These are phyloP conservation scores for Halyomorpha halys DNA, from an alignment of 1,140 invertebrate species.

Conservation along the genomic window DNA sequence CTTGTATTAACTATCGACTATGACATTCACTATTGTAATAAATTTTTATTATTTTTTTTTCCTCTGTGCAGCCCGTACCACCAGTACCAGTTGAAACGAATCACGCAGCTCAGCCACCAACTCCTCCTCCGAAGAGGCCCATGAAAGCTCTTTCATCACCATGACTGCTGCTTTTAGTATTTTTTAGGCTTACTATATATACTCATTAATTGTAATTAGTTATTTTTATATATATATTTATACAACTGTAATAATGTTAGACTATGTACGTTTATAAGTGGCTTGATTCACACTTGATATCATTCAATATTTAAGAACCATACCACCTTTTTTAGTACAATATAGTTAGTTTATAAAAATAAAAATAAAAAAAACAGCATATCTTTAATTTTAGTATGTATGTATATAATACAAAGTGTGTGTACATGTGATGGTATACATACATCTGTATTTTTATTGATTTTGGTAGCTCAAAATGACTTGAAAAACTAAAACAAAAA, in stretches of 20 bases:
- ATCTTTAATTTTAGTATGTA: too few relatives aligned
- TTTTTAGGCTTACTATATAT: background rate
- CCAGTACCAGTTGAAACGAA: slow-evolving; percentile 37
- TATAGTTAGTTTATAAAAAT: too few relatives aligned
- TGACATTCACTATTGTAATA: too few relatives aligned
- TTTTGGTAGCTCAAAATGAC: too few relatives aligned
- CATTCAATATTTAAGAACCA: background rate
- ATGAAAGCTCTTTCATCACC: background rate
- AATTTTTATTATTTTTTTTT: slow-evolving; percentile 18
- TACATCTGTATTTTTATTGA: background rate
- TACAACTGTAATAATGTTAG: background rate
- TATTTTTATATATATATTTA: background rate
- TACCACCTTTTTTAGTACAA: too few relatives aligned
- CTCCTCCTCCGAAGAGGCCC: slow-evolving; percentile 47
- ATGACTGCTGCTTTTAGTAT: background rate
- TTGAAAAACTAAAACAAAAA: background rate
- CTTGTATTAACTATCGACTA: too few relatives aligned
- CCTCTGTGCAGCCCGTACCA: slow-evolving; percentile 32
- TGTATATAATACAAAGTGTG: background rate
- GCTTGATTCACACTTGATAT: background rate
- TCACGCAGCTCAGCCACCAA: slow-evolving; percentile 44
- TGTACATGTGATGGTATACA: background rate
- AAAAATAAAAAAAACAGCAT: too few relatives aligned
- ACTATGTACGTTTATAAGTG: background rate
- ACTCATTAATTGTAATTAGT: background rate